Evolutionary conservation across 2,888 invertebrate genomes (phyloP).

Genomic region (Acronicta alni): DNA sequence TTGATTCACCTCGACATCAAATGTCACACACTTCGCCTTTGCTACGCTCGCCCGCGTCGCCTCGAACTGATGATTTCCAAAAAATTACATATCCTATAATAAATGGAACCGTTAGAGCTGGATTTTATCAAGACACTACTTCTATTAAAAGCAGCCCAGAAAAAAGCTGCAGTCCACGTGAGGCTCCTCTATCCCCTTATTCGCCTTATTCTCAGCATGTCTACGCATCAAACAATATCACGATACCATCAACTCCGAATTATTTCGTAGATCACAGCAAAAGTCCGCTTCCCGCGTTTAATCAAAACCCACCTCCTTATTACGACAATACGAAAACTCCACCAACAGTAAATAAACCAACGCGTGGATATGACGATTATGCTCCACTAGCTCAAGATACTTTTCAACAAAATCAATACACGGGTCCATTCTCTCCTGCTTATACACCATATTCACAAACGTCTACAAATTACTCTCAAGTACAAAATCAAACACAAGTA

Average conservation of each 20-base stretch:
- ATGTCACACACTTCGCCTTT: conserved; percentile 93
- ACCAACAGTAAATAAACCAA: conserved; percentile 78
- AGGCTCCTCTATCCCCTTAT: conserved; percentile 90
- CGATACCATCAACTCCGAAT: conserved; percentile 78
- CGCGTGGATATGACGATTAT: conserved; percentile 88
- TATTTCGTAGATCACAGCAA: conserved; percentile 84
- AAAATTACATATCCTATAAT: conserved; percentile 92
- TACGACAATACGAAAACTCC: conserved; percentile 90
- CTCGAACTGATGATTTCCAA: conserved; percentile 92
- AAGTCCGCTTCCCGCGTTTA: conserved; percentile 82
- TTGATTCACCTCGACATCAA: conserved; percentile 93
- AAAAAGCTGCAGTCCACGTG: conserved; percentile 94
- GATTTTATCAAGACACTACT: conserved; percentile 96
- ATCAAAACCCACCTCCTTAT: conserved; percentile 87
- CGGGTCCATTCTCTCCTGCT: conserved; percentile 77
- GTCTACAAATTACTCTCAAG: conserved; percentile 73
- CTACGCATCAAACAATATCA: conserved; percentile 77
- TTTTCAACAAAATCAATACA: conserved; percentile 87
- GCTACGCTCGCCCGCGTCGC: conserved; percentile 93
- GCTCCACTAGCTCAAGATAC: conserved; percentile 86
- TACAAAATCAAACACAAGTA: conserved; percentile 72
- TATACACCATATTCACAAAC: conserved; percentile 79
- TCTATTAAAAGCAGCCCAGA: conserved; percentile 95
- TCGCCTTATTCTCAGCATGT: conserved; percentile 85
- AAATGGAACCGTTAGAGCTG: conserved; percentile 95